Base-by-base conservation (phyloP, 1,140 invertebrate genomes). In the Leptestheria dahalacensis region DNA sequence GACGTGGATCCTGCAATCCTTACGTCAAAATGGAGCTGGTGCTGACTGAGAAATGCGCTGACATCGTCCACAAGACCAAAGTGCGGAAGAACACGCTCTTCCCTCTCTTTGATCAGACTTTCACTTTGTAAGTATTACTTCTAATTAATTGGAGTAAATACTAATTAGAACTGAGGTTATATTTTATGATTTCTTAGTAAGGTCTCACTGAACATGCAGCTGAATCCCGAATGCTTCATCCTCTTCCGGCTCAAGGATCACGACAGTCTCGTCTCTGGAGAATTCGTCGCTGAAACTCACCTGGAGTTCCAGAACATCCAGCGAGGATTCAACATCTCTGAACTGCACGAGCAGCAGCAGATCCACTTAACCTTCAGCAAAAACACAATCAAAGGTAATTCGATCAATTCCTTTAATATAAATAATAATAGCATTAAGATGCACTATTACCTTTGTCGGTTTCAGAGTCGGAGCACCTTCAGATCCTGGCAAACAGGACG, bases 241-340 rank as follows among this genome's bases (percentile, higher is more conserved):
- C 76, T 87, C 61, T 90, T 97, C 67, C 86, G 88, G 63, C 75
- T 97, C 0, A 97, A 97, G 75, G 94, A 98, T 71, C 90, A 95
- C 71, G 92, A 97, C 71, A 83, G 95, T 68, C 80, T 92, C 68
- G 84, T 87, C 52, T 82, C 85, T 66, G 92, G 91, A 68, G 88
- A 92, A 70, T 95, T 95, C 74, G 83, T 95, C 64, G 91, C 90
- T 6, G 94, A 97, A 74, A 86, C 87, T 21, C 95, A 90, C 73
- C 69, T 95, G 12, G 78, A 83, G 63, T 85, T 91, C 67, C 78
- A 74, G 48, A 83, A 88, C 65, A 78, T 91, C 66, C 73, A 77
- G 75, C n/a, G 77, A 60, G 79, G 79, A 0, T 10, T 20, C 15
- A 26, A 20, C 18, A 53, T 15, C 18, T 10, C 26, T 10, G 26